Conservation (phyloP, 1,140 invertebrate species). For the Lethrus apterus region DNA sequence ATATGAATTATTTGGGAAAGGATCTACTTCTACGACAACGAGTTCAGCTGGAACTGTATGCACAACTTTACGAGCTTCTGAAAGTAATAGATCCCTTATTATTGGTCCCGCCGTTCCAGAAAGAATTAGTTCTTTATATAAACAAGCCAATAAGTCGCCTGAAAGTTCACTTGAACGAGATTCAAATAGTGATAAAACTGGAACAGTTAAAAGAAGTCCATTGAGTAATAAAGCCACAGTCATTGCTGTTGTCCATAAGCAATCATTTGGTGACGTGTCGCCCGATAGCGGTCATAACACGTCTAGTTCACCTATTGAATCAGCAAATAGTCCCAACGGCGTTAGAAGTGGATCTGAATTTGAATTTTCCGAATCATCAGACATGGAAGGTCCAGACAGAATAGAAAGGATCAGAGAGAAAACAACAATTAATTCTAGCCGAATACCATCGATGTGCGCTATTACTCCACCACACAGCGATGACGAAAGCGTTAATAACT, state of each 20-base stretch:
- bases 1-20: constrained; percentile 82
- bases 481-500: constrained; percentile 57
- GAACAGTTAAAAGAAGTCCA: constrained; percentile 50
- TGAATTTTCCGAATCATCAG: constrained; percentile 73
- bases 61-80: constrained; percentile 61
- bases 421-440: constrained; percentile 76
- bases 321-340: constrained; percentile 57
- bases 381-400: constrained; percentile 74
- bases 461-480: constrained; percentile 83
- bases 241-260: constrained; percentile 52
- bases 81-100: constrained; percentile 49
- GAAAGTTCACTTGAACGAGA: constrained; percentile 52
- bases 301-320: constrained; percentile 71
- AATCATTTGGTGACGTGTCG: constrained; percentile 58
- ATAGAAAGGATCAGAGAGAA: constrained; percentile 78
- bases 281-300: constrained; percentile 76
- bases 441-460: constrained; percentile 88
- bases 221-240: constrained; percentile 42
- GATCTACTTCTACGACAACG: constrained; percentile 81
- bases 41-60: constrained; percentile 85
- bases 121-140: constrained; percentile 60
- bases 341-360: constrained; percentile 62
- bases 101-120: constrained; percentile 65
- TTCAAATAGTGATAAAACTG: constrained; percentile 46
- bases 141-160: constrained; percentile 34